These are phyloP conservation scores for Cephus sareptanus DNA, from an alignment of 2,888 invertebrate genomes.

Conservation along the genomic window DNA sequence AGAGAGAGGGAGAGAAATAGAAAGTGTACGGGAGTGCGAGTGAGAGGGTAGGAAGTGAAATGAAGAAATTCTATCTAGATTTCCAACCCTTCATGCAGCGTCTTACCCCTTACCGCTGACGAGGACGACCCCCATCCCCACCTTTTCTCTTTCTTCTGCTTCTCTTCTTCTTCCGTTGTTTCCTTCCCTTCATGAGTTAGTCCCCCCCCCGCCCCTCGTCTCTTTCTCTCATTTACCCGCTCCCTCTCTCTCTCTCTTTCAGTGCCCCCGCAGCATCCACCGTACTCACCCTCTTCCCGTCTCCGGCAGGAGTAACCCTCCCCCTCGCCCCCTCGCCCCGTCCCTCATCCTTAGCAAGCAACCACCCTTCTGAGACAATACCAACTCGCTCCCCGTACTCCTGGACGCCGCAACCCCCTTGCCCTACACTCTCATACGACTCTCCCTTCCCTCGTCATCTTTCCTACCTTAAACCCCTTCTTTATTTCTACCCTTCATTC, in stretches of 20 bases:
- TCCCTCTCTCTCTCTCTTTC: constrained; percentile 17
- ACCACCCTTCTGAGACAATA: constrained; percentile 62
- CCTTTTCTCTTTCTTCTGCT: constrained; percentile 40
- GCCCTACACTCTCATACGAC: background rate
- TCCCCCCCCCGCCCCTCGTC: constrained; percentile 12
- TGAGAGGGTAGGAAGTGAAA: constrained; percentile 67
- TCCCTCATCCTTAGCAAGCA: constrained; percentile 35
- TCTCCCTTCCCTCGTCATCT: background rate
- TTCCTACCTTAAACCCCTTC: constrained; percentile 25
- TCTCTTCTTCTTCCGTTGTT: constrained; percentile 33
- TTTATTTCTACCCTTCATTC: constrained; percentile 27
- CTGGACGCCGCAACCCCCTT: background rate
- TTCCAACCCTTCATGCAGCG: constrained; percentile 68
- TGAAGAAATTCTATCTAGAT: constrained; percentile 74
- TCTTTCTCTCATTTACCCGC: constrained; percentile 20
- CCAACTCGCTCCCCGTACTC: constrained; percentile 34
- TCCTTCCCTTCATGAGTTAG: constrained; percentile 30
- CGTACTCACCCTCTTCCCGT: constrained; percentile 36
- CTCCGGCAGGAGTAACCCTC: constrained; percentile 6
- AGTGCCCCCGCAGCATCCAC: constrained; percentile 29
- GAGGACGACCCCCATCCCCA: constrained; percentile 25
- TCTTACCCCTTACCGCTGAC: constrained; percentile 54
- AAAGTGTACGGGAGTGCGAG: constrained; percentile 27
- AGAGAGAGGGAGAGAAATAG: constrained; percentile 22
- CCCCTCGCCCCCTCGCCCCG: constrained; percentile 23